Percentiles rank a stretch among this genome's conserved stretches.
Conservation (phyloP, 92 coral and sea anemone genomes). For the Epizoanthus illoricatus region DNA sequence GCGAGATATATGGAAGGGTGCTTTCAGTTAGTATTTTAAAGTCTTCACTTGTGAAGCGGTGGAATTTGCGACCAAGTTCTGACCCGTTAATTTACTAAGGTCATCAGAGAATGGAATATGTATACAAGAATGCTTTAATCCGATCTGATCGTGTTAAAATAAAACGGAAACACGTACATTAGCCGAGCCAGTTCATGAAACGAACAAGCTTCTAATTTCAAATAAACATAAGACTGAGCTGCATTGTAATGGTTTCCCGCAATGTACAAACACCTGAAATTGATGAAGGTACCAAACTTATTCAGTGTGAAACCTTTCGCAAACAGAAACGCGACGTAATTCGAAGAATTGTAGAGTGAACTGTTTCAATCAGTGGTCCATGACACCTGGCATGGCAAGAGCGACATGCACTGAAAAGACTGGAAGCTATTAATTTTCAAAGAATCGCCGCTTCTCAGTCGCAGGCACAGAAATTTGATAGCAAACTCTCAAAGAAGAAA, state of each 20-base stretch:
- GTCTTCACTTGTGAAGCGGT: constrained; percentile 15
- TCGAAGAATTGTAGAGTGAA: constrained; percentile 24
- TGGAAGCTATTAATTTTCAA: constrained; percentile 61
- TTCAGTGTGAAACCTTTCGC: neutral
- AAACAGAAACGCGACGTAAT: constrained; percentile 23
- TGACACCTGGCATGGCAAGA: constrained; percentile 59
- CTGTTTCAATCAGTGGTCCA: constrained; percentile 52
- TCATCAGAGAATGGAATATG: constrained; percentile 60
- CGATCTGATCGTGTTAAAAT: constrained; percentile 34
- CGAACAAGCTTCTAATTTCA: neutral
- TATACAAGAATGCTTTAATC: constrained; percentile 47
- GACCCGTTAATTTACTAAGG: constrained; percentile 74
- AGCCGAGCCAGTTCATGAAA: neutral
- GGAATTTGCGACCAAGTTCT: constrained; percentile 35
- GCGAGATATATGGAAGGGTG: neutral
- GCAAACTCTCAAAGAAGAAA: constrained; percentile 14
- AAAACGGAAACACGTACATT: constrained; percentile 4
- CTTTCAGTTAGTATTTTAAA: constrained; percentile 18
- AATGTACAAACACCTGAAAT: constrained; percentile 2
- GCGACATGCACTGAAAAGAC: constrained; percentile 32
- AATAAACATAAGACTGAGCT: neutral
- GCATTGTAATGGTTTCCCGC: constrained; percentile 19
- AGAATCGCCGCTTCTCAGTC: constrained; percentile 59
- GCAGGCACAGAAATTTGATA: constrained; percentile 35
- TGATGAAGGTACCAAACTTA: neutral